A percentile compares a stretch with the other conserved stretches of the same genome.
Evolutionary conservation across 2,113 vertebrate species (phyloP).

Genomic region (Siphamia tubifer): DNA sequence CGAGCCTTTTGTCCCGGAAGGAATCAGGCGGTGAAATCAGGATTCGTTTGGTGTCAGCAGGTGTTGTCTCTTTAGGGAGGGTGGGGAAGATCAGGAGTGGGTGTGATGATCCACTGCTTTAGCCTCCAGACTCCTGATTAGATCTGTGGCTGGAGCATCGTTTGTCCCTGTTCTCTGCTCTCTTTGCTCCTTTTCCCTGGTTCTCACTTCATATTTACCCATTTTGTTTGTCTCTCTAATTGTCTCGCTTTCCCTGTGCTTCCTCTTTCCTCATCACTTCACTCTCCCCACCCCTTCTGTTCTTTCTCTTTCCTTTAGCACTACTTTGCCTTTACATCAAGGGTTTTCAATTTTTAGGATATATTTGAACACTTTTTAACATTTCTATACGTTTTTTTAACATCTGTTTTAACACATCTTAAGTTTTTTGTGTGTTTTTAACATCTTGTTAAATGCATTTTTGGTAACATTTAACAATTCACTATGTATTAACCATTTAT

Average conservation of each 20-base stretch:
- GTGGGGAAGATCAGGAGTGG: not conserved
- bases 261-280: constrained; percentile 11
- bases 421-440: too few relatives aligned
- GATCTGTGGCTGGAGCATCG: constrained; percentile 9
- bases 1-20: not conserved
- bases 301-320: constrained; percentile 10
- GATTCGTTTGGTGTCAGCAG: not conserved
- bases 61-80: not conserved
- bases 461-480: too few relatives aligned
- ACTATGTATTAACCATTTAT: too few relatives aligned
- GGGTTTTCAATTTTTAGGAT: too few relatives aligned
- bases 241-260: constrained; percentile 19
- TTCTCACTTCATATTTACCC: constrained; percentile 36
- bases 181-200: not conserved
- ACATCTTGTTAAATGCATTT: too few relatives aligned
- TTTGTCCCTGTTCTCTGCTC: constrained; percentile 21
- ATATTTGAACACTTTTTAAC: too few relatives aligned
- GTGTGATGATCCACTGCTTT: constrained; percentile 25
- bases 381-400: too few relatives aligned
- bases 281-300: not conserved
- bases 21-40: not conserved
- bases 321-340: too few relatives aligned
- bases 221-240: constrained; percentile 38
- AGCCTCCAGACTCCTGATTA: constrained; percentile 41
- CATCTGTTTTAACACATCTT: too few relatives aligned